phyloP scores from a whole-genome alignment of 2,888 invertebrate species.

The Cactoblastis cactorum region DNA sequence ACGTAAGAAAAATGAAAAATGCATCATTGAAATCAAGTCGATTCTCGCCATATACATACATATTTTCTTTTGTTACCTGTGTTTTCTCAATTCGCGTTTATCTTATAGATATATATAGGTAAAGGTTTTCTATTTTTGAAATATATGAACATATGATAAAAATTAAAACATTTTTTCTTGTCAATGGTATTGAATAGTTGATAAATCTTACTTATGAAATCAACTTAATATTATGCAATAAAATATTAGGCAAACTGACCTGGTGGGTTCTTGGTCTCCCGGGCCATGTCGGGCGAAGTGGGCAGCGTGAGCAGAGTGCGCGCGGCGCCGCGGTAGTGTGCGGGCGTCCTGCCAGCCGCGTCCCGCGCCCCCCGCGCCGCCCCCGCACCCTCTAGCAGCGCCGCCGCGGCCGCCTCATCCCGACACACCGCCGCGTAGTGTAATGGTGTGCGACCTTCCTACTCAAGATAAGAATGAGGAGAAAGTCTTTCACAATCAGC shows the following conservation, averaged over 20 bases:
- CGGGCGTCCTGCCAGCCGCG: constrained; percentile 78
- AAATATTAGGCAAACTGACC: constrained; percentile 51
- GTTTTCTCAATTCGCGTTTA: too few species aligned
- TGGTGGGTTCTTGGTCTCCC: constrained; percentile 46
- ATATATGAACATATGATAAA: too few species aligned
- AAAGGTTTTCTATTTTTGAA: too few species aligned
- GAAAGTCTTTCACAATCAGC: too few species aligned
- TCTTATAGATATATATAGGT: too few species aligned
- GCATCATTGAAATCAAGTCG: too few species aligned
- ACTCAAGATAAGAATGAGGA: neutral
- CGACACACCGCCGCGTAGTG: constrained; percentile 91
- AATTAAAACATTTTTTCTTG: too few species aligned
- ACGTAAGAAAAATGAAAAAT: too few species aligned
- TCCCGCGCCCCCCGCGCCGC: constrained; percentile 91
- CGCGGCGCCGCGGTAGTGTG: constrained; percentile 59
- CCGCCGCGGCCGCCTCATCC: constrained; percentile 86
- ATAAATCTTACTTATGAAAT: too few species aligned
- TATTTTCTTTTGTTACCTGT: too few species aligned
- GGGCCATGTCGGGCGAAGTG: constrained; percentile 45
- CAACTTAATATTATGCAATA: neutral
- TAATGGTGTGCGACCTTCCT: constrained; percentile 84
- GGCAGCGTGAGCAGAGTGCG: constrained; percentile 62
- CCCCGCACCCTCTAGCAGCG: constrained; percentile 88
- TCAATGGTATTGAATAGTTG: too few species aligned
- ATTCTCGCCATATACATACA: too few species aligned